A percentile compares a stretch with the other conserved stretches of the same genome.
These are phyloP conservation scores for Bryconaethiops microstoma DNA, from an alignment of 2,797 vertebrate genomes.

Conservation along the genomic window DNA sequence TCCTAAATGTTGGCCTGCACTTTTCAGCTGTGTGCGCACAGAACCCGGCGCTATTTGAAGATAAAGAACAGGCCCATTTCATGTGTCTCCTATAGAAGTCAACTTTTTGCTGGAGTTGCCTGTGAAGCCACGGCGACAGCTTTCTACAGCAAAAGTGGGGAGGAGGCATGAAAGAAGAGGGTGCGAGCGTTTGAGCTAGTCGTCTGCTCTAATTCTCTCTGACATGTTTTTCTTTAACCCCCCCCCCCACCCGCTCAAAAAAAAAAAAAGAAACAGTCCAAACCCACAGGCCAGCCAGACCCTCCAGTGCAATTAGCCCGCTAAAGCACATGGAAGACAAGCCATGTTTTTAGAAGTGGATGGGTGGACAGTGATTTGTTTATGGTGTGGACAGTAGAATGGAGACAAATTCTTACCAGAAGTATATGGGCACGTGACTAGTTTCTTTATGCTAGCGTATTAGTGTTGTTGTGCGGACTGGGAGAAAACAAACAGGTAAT, in stretches of 20 bases:
- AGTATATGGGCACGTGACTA: neutral
- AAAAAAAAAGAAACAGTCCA: slow-evolving; percentile 5
- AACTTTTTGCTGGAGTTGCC: slow-evolving; percentile 69
- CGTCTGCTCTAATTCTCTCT: slow-evolving; percentile 75
- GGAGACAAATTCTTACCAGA: neutral
- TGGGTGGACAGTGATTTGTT: neutral
- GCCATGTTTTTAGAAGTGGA: neutral
- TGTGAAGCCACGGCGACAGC: slow-evolving; percentile 74
- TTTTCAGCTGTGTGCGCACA: slow-evolving; percentile 43
- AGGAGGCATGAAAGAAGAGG: slow-evolving; percentile 74
- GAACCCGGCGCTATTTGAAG: slow-evolving; percentile 68
- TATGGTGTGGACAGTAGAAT: neutral
- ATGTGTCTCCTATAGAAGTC: slow-evolving; percentile 72
- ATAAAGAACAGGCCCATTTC: slow-evolving; percentile 76
- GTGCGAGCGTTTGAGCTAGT: slow-evolving; percentile 67
- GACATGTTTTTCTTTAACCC: slow-evolving; percentile 70
- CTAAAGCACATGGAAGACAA: slow-evolving; percentile 8
- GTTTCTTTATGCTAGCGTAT: slow-evolving; percentile 4
- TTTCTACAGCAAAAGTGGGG: slow-evolving; percentile 66
- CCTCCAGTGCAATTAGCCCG: slow-evolving; percentile 32
- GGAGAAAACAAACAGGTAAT: neutral
- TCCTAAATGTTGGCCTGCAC: slow-evolving; percentile 45
- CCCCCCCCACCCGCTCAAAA: slow-evolving; percentile 5
- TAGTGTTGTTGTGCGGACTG: neutral
- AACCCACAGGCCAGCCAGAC: slow-evolving; percentile 27